These are phyloP conservation scores for Ceraclea dissimilis DNA, from an alignment of 2,888 invertebrate genomes.

Conservation along the genomic window DNA sequence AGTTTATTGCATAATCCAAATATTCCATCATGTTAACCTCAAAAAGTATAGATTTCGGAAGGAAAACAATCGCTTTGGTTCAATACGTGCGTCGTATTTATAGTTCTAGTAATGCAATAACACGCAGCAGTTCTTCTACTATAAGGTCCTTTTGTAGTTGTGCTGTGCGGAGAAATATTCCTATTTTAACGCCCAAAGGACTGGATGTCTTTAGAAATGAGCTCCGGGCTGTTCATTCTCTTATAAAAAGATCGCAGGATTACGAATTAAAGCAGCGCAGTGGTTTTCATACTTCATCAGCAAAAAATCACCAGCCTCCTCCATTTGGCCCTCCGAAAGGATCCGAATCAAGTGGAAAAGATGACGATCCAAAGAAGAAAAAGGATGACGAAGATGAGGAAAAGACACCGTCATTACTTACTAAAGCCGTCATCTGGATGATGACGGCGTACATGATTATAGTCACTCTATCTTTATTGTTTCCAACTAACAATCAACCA, in stretches of 20 bases:
- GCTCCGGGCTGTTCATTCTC: constrained; percentile 48
- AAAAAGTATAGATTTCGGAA: background rate
- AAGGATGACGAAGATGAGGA: constrained; percentile 58
- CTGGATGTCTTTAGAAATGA: constrained; percentile 31
- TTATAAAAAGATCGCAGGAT: constrained; percentile 44
- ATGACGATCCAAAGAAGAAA: constrained; percentile 37
- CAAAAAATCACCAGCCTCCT: constrained; percentile 26
- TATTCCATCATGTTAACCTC: background rate
- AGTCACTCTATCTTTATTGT: constrained; percentile 61
- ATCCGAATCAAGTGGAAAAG: constrained; percentile 29
- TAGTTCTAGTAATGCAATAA: background rate
- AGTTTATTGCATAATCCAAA: too few species aligned
- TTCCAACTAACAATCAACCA: constrained; percentile 64
- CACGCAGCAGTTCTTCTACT: background rate
- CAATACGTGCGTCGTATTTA: background rate
- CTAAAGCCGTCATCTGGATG: constrained; percentile 76
- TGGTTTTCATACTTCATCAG: constrained; percentile 29
- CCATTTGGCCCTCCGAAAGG: constrained; percentile 23
- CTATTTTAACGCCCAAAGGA: background rate
- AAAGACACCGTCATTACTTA: constrained; percentile 62
- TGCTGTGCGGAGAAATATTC: background rate
- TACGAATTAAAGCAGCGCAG: constrained; percentile 25
- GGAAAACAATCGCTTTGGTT: background rate
- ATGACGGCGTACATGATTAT: constrained; percentile 67
- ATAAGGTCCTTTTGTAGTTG: background rate